phyloP scores from a whole-genome alignment of 2,888 invertebrate species.

The Molanna angustata region DNA sequence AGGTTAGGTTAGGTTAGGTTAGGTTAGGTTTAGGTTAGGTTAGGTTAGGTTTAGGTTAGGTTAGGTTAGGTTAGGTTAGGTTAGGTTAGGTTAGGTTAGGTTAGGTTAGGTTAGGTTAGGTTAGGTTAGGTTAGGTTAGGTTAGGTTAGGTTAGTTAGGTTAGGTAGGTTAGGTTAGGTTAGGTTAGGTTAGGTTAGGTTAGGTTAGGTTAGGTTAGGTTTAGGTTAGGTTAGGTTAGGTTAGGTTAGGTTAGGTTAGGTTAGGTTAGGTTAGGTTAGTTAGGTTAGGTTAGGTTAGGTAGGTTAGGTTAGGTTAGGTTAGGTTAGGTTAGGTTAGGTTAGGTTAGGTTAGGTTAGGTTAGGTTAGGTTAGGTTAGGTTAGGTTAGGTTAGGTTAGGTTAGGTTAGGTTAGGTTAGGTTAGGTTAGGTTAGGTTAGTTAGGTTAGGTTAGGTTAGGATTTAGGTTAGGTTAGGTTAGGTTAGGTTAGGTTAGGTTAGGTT shows the following conservation, averaged over 20 bases:
- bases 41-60: too few species aligned
- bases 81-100: too few species aligned
- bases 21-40: too few species aligned
- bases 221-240: not conserved
- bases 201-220: constrained; percentile 11
- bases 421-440: constrained; percentile 8
- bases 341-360: constrained; percentile 11
- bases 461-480: constrained; percentile 11
- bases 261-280: not conserved
- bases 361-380: constrained; percentile 11
- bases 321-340: constrained; percentile 11
- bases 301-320: constrained; percentile 11
- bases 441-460: constrained; percentile 10
- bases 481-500: constrained; percentile 10
- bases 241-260: not conserved
- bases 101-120: too few species aligned
- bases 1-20: too few species aligned
- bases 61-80: too few species aligned
- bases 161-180: constrained; percentile 11
- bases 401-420: constrained; percentile 10
- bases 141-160: constrained; percentile 9
- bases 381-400: constrained; percentile 11
- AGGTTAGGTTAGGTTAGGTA: constrained; percentile 11
- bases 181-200: constrained; percentile 11
- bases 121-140: too few species aligned